These are phyloP conservation scores for Propithecus coquereli DNA, from an alignment of 2,113 vertebrate genomes.

Conservation along the genomic window DNA sequence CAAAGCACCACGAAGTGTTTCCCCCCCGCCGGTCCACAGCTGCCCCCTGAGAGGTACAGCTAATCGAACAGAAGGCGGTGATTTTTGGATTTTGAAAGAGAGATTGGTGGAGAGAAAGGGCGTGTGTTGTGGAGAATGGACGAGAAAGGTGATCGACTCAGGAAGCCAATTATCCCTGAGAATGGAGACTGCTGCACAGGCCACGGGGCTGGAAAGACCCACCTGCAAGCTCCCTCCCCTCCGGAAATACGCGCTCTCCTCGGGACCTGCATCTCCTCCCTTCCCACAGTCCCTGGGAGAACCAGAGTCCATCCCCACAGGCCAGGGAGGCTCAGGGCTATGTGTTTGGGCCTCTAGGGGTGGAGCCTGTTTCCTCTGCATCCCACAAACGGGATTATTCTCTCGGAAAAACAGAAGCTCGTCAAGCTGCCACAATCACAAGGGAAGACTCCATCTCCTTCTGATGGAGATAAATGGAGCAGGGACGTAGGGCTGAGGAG, in stretches of 20 bases:
- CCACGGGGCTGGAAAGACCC: background rate
- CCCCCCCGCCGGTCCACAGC: too few relatives aligned
- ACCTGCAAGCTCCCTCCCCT: accelerated
- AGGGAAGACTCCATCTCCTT: background rate
- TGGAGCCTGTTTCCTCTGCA: slow-evolving; percentile 48
- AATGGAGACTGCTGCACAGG: background rate
- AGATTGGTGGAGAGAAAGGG: background rate
- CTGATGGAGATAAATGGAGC: background rate
- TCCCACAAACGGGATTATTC: slow-evolving; percentile 61
- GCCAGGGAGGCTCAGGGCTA: accelerated
- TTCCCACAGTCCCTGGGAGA: too few relatives aligned
- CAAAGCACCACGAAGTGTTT: too few relatives aligned
- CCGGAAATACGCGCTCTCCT: background rate
- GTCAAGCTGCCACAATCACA: background rate
- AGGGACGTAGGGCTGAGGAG: accelerated
- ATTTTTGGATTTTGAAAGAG: background rate
- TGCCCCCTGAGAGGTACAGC: background rate
- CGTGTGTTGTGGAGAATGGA: background rate
- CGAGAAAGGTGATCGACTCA: background rate
- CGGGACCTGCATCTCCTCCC: accelerated
- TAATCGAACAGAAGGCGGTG: background rate
- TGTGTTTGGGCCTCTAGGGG: background rate
- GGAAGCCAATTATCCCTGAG: background rate
- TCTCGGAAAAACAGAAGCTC: slow-evolving; percentile 57
- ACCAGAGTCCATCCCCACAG: accelerated